Conservation (phyloP, 2,113 vertebrate genomes). For the Oryzias celebensis region DNA sequence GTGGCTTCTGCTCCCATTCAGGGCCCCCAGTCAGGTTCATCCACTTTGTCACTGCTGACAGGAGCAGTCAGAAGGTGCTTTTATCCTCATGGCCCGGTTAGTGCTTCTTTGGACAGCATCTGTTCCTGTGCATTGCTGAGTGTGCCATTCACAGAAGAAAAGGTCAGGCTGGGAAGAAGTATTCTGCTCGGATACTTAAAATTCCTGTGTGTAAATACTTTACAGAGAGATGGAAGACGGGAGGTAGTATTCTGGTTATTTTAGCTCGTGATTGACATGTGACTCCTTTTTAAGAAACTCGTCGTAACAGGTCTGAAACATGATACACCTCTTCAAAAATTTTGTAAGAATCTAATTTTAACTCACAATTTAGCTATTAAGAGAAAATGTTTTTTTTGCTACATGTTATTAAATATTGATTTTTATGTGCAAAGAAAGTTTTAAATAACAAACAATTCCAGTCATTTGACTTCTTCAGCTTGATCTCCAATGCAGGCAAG, state of each 20-base stretch:
- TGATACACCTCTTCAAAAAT: background rate
- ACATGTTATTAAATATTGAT: no score
- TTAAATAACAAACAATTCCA: no score
- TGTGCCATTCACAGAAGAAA: conserved; percentile 32
- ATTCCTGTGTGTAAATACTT: conserved; percentile 40
- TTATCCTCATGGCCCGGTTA: conserved; percentile 22
- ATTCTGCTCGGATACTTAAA: conserved; percentile 17
- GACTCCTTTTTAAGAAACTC: no score
- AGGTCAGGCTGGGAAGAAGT: conserved; percentile 29
- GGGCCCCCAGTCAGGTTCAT: conserved; percentile 5
- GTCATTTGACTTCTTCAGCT: no score
- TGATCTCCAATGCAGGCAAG: no score
- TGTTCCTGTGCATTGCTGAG: conserved; percentile 13
- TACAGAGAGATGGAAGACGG: no score
- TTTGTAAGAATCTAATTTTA: no score
- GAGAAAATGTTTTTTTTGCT: no score
- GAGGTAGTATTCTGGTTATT: background rate
- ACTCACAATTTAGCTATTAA: no score
- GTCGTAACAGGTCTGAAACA: background rate
- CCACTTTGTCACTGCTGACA: conserved; percentile 26
- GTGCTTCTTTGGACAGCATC: conserved; percentile 9
- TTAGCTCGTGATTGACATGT: background rate
- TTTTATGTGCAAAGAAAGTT: no score
- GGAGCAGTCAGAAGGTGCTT: conserved; percentile 37
- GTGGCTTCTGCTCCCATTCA: conserved; percentile 1